Base-by-base conservation (phyloP, 1,140 invertebrate species). In the Lordiphosa mommai region DNA sequence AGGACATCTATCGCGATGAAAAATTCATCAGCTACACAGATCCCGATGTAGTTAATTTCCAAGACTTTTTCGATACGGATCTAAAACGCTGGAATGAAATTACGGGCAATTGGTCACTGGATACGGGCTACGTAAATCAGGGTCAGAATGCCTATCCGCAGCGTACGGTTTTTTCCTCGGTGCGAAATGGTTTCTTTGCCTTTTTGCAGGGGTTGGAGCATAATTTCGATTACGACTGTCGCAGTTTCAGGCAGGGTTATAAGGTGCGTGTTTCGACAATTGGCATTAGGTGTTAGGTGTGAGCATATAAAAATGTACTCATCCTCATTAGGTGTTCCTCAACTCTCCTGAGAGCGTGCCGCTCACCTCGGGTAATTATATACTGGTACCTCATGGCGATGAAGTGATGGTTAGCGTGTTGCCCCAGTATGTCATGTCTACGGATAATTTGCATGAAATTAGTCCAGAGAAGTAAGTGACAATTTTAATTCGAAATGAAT, bases 381-480 rank as follows among this genome's bases (percentile, higher is more conserved):
- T 92, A 63, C 88, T 92, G 43, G 89, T 91, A 1, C 91, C 92
- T 3, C 76, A 92, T 13, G 89, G 90, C n/a, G 91, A 92, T 65
- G 91, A 92, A 72, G 90, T 92, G 2, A 89, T 92, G 8, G 90
- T 92, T 17, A 90, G 90, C 41, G 90, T 93, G 9, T 89, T 91
- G 84, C 92, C 92, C 12, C 90, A 91, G 56, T 92, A 92, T 90
- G 92, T 92, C 90, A 91, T 91, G 16, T 92, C 92, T 1, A 91
- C 91, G 6, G 88, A 90, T 40, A 91, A 91, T 59, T 87, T 93
- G 4, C 87, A 86, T 34, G 87, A 90, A 36, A 92, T 92, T 59
- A 86, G 89, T 23, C 88, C 92, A 2, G 68, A 89, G 14, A 90
- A 90, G 90, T 91, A 56, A 69, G 69, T 49, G 8, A 20, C 10